phyloP scores from a whole-genome alignment of 1,140 invertebrate species.

The Pogonomyrmex barbatus region DNA sequence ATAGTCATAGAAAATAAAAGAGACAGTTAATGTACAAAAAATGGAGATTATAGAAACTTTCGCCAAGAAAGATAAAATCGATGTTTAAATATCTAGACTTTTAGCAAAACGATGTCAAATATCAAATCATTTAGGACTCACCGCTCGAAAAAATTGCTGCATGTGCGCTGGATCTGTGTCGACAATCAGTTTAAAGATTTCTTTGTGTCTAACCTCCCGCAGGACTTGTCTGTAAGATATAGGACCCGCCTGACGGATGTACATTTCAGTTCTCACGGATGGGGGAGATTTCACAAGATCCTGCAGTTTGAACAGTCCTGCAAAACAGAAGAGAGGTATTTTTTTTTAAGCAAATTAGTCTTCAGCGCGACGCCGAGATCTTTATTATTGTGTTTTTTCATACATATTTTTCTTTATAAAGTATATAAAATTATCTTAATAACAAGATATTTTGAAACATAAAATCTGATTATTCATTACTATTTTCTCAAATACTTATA shows the following conservation, averaged over 20 bases:
- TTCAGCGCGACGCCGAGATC: not conserved
- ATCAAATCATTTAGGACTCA: constrained; percentile 86
- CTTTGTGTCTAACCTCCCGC: constrained; percentile 92
- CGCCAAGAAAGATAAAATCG: not conserved
- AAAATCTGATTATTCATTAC: not conserved
- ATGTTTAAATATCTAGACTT: not conserved
- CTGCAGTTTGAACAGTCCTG: constrained; percentile 95
- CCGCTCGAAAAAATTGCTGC: constrained; percentile 90
- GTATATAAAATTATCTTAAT: constrained; percentile 1
- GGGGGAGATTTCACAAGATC: constrained; percentile 92
- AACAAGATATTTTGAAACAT: not conserved
- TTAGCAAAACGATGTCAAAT: not conserved
- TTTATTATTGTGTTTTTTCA: constrained; percentile 19
- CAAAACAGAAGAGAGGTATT: constrained; percentile 59
- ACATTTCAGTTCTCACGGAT: constrained; percentile 91
- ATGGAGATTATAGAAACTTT: not conserved
- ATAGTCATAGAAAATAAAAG: not conserved
- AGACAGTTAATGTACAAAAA: not conserved
- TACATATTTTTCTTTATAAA: not conserved
- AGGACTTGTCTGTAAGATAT: constrained; percentile 92
- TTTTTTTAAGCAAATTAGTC: constrained; percentile 21
- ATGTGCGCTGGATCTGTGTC: constrained; percentile 89
- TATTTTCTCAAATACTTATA: not conserved
- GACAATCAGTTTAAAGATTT: constrained; percentile 94
- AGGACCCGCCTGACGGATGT: constrained; percentile 92